Evolutionary conservation across 2,113 vertebrate species (phyloP).

Genomic region (Pelecanus crispus): DNA sequence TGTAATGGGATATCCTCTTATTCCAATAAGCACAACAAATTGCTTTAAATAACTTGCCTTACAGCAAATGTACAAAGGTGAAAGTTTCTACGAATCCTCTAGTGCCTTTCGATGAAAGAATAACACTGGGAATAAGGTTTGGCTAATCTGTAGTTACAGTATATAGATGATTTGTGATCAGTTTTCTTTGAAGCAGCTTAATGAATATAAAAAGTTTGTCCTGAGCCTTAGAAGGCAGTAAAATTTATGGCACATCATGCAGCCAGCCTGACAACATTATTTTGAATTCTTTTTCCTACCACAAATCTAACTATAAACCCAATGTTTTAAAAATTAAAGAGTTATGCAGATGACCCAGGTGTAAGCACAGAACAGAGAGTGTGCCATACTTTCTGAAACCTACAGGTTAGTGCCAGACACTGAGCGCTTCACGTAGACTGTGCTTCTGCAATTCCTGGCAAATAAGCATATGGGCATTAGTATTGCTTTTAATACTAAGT

Average conservation of each 20-base stretch:
- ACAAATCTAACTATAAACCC: background rate
- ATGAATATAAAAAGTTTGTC: background rate
- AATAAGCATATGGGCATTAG: background rate
- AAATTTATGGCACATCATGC: background rate
- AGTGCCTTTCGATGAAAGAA: too few relatives aligned
- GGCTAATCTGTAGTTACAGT: background rate
- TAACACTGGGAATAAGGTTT: too few relatives aligned
- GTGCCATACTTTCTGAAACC: background rate
- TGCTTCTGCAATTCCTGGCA: background rate
- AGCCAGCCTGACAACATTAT: background rate
- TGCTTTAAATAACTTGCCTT: background rate
- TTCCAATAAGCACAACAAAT: background rate
- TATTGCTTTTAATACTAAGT: background rate
- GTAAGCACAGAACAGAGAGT: background rate
- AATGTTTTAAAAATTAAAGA: background rate
- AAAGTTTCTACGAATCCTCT: background rate
- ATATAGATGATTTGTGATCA: background rate
- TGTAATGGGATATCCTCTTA: background rate
- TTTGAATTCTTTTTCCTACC: background rate
- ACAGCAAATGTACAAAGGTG: background rate
- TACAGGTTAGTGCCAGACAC: background rate
- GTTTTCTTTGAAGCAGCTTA: background rate
- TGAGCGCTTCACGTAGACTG: accelerated
- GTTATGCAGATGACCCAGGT: background rate
- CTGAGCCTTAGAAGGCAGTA: background rate